Base-by-base conservation (phyloP, 2,888 invertebrate species). In the Agrenia bidenticulata region DNA sequence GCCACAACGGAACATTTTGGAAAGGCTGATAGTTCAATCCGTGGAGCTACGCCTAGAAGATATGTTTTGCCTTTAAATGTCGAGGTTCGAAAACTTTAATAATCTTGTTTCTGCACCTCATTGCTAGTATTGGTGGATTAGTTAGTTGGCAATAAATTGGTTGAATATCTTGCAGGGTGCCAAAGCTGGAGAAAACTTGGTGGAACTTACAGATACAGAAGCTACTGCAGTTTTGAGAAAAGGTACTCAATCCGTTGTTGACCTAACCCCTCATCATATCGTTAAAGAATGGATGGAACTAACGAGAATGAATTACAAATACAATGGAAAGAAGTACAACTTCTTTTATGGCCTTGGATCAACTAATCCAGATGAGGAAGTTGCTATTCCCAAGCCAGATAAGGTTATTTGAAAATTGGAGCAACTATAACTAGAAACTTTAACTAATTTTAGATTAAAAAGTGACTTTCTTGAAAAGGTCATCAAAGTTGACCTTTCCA, bases 291-390 rank as follows among this genome's bases (percentile, higher is more conserved):
- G 79, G 45, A 77, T 80, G 62, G 84, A 84, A 66, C 78, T 83
- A 58, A 83, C 84, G 1, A 78, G 81, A 15, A 81, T 83, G 54
- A 83, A 84, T 76, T 80, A 80, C 67, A 76, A 77, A 23, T 78
- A 77, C 69, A 81, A 80, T 73, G 80, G 80, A 19, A 78, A 78
- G 67, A 78, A 80, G 54, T 84, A 84, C 77, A 78, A 79, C 58
- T 84, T 80, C 74, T 78, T 78, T 45, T 84, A 83, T 72, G 83
- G 82, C 60, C 79, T 81, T 37, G 77, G 77, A n/a, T 69, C 77
- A 17, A 77, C 74, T 50, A 77, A 78, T 21, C 67, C 74, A 63
- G 57, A 78, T 72, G 32, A 7, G 56, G 64, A 23, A 17, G 50
- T 13, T 23, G 32, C n/a, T 1, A 23, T 64, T 19, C 45, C 59